Evolutionary conservation across 1,140 invertebrate genomes (phyloP).

Genomic region (Mercenaria mercenaria): DNA sequence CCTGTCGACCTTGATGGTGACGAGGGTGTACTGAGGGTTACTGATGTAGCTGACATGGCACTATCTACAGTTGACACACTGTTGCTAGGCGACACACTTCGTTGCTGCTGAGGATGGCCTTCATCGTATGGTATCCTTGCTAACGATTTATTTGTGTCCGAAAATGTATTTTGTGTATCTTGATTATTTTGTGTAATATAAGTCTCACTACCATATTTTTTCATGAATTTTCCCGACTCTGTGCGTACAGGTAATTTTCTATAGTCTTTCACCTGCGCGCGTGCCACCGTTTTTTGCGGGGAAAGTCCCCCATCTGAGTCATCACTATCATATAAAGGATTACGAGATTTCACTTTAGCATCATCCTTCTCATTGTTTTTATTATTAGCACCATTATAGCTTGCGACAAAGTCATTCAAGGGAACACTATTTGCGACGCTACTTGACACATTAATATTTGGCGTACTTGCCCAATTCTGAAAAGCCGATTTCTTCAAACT

Average conservation of each 20-base stretch:
- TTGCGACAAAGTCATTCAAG: slow-evolving; percentile 53
- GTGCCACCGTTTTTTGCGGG: slow-evolving; percentile 42
- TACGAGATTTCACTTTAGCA: slow-evolving; percentile 5
- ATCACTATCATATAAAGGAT: slow-evolving; percentile 63
- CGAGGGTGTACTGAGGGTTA: slow-evolving; percentile 55
- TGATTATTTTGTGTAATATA: slow-evolving; percentile 6
- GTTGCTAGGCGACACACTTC: slow-evolving; percentile 62
- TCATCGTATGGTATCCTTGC: neutral
- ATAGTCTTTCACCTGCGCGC: slow-evolving; percentile 59
- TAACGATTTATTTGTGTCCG: slow-evolving; percentile 35
- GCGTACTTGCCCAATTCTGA: slow-evolving; percentile 54
- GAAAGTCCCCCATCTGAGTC: slow-evolving; percentile 57
- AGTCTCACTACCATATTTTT: slow-evolving; percentile 54
- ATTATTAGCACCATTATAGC: slow-evolving; percentile 62
- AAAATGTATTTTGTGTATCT: slow-evolving; percentile 4
- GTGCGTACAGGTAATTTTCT: slow-evolving; percentile 44
- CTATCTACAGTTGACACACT: slow-evolving; percentile 64
- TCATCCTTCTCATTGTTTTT: slow-evolving; percentile 25
- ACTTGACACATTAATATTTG: slow-evolving; percentile 36
- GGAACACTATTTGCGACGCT: slow-evolving; percentile 34
- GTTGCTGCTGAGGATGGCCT: slow-evolving; percentile 15
- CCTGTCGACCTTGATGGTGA: slow-evolving; percentile 45
- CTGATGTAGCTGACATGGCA: slow-evolving; percentile 59
- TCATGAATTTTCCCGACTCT: slow-evolving; percentile 63
- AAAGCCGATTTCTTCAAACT: slow-evolving; percentile 42